These are phyloP conservation scores for Agrochola lota DNA, from an alignment of 2,888 invertebrate species.

Conservation along the genomic window DNA sequence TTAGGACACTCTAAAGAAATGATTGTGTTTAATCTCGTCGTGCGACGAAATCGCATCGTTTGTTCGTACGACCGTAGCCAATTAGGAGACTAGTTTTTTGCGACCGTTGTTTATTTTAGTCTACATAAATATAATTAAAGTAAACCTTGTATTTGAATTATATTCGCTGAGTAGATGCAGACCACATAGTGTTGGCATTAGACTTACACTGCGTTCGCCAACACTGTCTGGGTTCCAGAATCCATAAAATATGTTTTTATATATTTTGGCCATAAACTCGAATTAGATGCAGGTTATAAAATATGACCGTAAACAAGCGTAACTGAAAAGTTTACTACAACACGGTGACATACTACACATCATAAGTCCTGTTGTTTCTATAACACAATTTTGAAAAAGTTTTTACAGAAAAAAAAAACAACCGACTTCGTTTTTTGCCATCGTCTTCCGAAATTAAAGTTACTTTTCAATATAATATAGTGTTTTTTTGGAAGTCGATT, in stretches of 20 bases:
- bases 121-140: not conserved
- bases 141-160: constrained; percentile 4
- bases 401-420: no score
- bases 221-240: constrained; percentile 31
- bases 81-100: no score
- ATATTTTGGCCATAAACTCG: constrained; percentile 2
- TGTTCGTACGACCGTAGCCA: no score
- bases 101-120: not conserved
- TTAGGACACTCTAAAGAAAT: no score
- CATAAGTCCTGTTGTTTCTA: no score
- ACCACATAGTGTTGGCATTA: constrained; percentile 11
- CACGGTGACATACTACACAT: not conserved
- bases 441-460: no score
- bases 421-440: no score
- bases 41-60: no score
- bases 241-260: constrained; percentile 26
- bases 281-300: not conserved
- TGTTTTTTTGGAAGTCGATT: no score
- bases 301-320: not conserved
- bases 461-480: no score
- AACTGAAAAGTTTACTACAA: not conserved
- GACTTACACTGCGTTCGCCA: not conserved
- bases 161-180: not conserved
- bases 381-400: no score
- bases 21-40: no score